Base-by-base conservation (phyloP, 2,888 invertebrate genomes). In the Aphodius sticticus region DNA sequence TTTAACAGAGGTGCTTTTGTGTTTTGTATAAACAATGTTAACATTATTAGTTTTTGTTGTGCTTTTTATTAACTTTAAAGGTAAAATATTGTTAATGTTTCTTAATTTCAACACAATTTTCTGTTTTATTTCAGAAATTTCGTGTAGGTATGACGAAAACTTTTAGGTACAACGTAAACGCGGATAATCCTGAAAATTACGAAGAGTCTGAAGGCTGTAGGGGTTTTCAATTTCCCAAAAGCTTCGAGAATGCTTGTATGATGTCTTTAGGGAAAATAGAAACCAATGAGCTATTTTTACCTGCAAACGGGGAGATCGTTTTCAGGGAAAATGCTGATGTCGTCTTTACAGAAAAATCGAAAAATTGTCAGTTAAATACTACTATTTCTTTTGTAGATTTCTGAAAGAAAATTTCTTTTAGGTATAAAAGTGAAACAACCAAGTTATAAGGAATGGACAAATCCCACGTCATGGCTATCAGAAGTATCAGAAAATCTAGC, bases 401-500 rank as follows among this genome's bases (percentile, higher is more conserved):
- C 9, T 38, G 38, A 38, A 38, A 38, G 38, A 38, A 38, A 38
- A 38, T 38, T 7, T 38, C 15, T 37, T 72, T 69, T 37, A 80
- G 80, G 80, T 69, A 38, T 80, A 7, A 70, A 71, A 53, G 36
- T 78, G 14, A 78, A 78, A 53, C 53, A 70, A 38, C 14, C 69
- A n/a, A n/a, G 16, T 35, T 71, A 69, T 12, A 76, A 72, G 37
- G 9, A 69, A 9, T 80, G 35, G 15, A 12, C 37, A 5, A 78
- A 80, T 72, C 78, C 80, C 1, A 53, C 78, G 36, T 78, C 76
- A 74, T 80, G 80, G 80, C 38, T 53, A 26, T 78, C 78, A 6
- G 53, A 79, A 12, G 36, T 35, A 36, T 36, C 74, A 12, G 69
- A 78, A 16, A 82, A 82, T 37, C 14, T 53, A 76, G 81, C 82